These are phyloP conservation scores for Thalassophryne amazonica DNA, from an alignment of 2,797 vertebrate species.

Conservation along the genomic window DNA sequence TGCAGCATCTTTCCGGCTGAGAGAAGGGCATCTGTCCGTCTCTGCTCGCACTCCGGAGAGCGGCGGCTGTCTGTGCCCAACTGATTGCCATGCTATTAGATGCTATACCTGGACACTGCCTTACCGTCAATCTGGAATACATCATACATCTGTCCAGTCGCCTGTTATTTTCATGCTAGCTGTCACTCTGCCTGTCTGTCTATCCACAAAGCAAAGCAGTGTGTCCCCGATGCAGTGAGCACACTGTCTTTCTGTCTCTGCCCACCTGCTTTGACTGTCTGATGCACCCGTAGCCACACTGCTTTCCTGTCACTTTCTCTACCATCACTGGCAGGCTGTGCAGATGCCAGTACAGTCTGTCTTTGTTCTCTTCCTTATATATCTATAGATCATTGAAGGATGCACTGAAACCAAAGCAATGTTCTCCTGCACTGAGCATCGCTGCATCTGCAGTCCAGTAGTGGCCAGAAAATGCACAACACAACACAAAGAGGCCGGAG, in stretches of 20 bases:
- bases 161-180: constrained; percentile 57
- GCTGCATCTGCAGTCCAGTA: not conserved
- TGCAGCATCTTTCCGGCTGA: constrained; percentile 36
- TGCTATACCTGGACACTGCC: constrained; percentile 41
- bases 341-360: constrained; percentile 10
- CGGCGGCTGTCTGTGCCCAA: constrained; percentile 44
- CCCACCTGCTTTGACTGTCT: constrained; percentile 43
- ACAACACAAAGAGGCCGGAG: too few species aligned
- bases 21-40: constrained; percentile 72
- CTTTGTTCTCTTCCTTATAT: constrained; percentile 18
- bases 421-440: constrained; percentile 20
- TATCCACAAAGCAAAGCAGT: constrained; percentile 11
- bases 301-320: constrained; percentile 33
- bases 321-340: constrained; percentile 4
- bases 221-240: constrained; percentile 14
- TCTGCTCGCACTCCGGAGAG: constrained; percentile 21
- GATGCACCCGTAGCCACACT: not conserved
- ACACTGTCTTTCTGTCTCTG: constrained; percentile 24
- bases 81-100: constrained; percentile 33
- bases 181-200: constrained; percentile 54
- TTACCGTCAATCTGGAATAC: constrained; percentile 22
- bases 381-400: constrained; percentile 42
- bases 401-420: constrained; percentile 42
- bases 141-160: constrained; percentile 53
- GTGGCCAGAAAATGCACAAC: too few species aligned